These are phyloP conservation scores for Phyllostomus discolor DNA, from an alignment of 2,113 vertebrate genomes.

Conservation along the genomic window DNA sequence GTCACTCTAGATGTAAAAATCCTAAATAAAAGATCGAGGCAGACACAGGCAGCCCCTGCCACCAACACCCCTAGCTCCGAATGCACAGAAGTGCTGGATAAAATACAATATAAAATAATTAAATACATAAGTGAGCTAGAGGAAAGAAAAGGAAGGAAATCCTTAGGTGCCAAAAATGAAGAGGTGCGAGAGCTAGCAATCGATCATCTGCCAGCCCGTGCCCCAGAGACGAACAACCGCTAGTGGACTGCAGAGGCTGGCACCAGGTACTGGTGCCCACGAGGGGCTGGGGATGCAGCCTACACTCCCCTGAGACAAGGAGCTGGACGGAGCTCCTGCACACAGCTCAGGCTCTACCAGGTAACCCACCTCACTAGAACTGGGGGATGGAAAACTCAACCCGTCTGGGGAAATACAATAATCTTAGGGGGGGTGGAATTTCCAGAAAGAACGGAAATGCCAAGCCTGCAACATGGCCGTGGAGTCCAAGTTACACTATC, in stretches of 20 bases:
- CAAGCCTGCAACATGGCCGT: background rate
- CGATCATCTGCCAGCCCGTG: background rate
- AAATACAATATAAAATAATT: background rate
- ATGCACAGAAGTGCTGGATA: background rate
- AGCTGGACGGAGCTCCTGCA: background rate
- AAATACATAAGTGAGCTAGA: background rate
- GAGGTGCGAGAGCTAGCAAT: background rate
- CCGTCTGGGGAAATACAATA: background rate
- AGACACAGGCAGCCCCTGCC: background rate
- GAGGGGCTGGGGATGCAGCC: background rate
- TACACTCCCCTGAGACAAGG: background rate
- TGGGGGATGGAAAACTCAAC: background rate
- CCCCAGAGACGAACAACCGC: background rate
- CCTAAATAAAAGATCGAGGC: conserved; percentile 12
- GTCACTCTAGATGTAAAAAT: conserved; percentile 39
- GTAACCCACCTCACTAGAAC: background rate
- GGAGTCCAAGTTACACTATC: background rate
- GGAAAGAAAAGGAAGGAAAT: conserved; percentile 1
- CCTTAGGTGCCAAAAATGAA: background rate
- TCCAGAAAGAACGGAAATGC: background rate
- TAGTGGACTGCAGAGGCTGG: background rate
- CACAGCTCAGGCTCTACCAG: background rate
- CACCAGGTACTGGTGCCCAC: fast-evolving
- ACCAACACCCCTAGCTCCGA: background rate
- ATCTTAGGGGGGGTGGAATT: background rate